Evolutionary conservation across 2,113 vertebrate species (phyloP).

Genomic region (Halcyon senegalensis): DNA sequence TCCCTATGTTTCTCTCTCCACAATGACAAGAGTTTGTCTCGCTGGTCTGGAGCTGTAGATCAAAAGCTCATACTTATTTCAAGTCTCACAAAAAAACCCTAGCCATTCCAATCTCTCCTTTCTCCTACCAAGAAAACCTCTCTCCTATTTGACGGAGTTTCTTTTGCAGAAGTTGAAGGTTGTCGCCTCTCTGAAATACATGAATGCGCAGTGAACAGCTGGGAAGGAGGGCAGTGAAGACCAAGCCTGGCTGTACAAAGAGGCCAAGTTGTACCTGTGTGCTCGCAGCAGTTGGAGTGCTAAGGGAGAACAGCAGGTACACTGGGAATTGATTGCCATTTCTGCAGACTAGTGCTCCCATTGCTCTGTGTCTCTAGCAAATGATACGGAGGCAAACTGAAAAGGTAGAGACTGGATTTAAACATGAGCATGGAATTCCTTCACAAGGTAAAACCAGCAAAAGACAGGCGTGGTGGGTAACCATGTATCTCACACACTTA

Average conservation of each 20-base stretch:
- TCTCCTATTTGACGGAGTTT: not conserved
- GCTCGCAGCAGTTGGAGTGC: not conserved
- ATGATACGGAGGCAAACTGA: not conserved
- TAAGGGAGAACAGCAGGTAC: not conserved
- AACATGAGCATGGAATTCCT: not conserved
- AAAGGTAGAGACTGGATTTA: not conserved
- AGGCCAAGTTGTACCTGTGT: not conserved
- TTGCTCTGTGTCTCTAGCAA: not conserved
- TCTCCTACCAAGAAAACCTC: not conserved
- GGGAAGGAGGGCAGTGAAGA: not conserved
- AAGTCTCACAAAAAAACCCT: not conserved
- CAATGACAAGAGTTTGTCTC: not conserved
- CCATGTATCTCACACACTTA: not conserved
- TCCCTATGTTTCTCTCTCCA: not conserved
- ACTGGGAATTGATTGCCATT: not conserved
- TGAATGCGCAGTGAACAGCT: not conserved
- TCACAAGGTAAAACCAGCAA: not conserved
- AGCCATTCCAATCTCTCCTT: not conserved
- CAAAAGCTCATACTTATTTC: not conserved
- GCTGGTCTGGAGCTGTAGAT: not conserved
- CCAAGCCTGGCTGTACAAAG: not conserved
- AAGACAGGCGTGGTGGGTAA: not conserved
- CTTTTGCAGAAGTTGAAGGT: not conserved
- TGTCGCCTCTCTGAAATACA: not conserved
- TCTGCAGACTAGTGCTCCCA: not conserved